Base-by-base conservation (phyloP, 2,888 invertebrate genomes). In the Ormyrus thymus region DNA sequence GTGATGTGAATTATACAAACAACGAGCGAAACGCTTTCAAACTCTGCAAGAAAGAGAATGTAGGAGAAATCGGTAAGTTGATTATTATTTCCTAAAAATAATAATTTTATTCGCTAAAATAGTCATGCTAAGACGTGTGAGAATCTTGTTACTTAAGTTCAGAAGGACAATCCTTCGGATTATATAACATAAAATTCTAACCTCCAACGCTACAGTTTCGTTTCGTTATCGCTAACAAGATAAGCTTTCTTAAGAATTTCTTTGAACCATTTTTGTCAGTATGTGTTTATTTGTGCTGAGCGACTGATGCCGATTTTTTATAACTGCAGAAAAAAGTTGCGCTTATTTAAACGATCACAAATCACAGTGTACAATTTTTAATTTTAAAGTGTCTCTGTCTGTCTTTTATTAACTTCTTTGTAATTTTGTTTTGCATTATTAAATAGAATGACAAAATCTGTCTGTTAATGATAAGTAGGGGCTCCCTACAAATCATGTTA, bases 51-150 rank as follows among this genome's bases (percentile, higher is more conserved):
- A 68, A 81, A 85, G 77, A 87, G 84, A 82, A 87, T 87, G 86
- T 84, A 86, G 83, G 83, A 84, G 81, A 84, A 85, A 81, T 84
- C 85, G 82, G 86, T 83, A 56, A 84, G 85, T 83, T 45, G 13
- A 56, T 29, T 29, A 29, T 29, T 29, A 43, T 53, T 61, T 66
- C 7, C 7, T 48, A 9, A 61, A 6, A 10, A 45, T 59, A 56
- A 62, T 7, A 10, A 71, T 48, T 9, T 59, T 29, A 51, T 9
- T 43, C 48, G 15, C 29, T 48, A 29, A 29, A 29, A 29, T 29
- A 29, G 29, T 29, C 29, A 29, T 29, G 29, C 3, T 29, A 29
- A 29, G 29, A 29, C 29, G 29, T 4, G 29, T 4, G 29, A 29
- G 29, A 29, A 29, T 4, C 4, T 29, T 29, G 29, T 29, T 29